A percentile compares a stretch with the other conserved stretches of the same genome.
These are phyloP conservation scores for Electrophaes corylata DNA, from an alignment of 2,888 invertebrate genomes.

Conservation along the genomic window DNA sequence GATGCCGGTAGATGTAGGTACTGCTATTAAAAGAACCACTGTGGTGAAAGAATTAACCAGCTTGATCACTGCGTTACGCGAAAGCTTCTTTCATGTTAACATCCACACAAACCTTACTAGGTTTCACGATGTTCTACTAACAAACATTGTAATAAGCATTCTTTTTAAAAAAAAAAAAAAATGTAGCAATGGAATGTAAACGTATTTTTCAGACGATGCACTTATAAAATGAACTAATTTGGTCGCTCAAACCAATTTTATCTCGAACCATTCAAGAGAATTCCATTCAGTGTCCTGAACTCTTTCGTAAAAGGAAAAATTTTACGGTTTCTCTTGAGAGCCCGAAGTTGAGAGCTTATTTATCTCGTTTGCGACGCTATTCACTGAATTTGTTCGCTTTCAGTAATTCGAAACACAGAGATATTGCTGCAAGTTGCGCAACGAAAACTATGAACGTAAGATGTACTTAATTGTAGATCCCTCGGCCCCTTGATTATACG, in stretches of 20 bases:
- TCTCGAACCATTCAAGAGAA: constrained; percentile 10
- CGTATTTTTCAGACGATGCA: neutral
- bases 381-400: constrained; percentile 41
- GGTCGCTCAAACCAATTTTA: neutral
- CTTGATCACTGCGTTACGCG: no score
- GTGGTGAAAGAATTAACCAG: no score
- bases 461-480: no score
- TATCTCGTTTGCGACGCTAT: constrained; percentile 22
- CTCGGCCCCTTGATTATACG: no score
- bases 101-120: no score
- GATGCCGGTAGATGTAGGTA: no score
- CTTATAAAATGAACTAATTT: constrained; percentile 9
- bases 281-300: constrained; percentile 3
- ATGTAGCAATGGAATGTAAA: no score
- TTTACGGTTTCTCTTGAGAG: constrained; percentile 9
- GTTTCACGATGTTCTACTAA: no score
- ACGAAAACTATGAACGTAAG: constrained; percentile 18
- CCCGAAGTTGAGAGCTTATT: constrained; percentile 15
- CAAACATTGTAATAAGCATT: no score
- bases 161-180: no score
- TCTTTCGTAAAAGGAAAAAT: constrained; percentile 9
- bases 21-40: no score
- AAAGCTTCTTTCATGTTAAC: no score
- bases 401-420: constrained; percentile 44
- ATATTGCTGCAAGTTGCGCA: constrained; percentile 34